Conservation (phyloP, 1,140 invertebrate species). For the Papilio machaon region DNA sequence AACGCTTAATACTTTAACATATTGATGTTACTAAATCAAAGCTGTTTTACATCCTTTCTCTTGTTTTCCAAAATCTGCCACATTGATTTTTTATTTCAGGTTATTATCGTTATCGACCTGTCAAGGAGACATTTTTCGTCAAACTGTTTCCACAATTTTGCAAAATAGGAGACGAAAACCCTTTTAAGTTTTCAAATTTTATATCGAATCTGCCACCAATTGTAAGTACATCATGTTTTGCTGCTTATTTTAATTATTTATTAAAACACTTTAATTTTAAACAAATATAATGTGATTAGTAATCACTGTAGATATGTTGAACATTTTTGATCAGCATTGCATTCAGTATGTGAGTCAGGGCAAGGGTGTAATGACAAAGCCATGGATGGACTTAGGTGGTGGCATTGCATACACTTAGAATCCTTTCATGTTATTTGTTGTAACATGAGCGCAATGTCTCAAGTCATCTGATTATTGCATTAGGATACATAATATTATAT, state of each 20-base stretch:
- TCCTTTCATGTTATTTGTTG: background rate
- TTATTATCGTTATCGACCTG: slow-evolving; percentile 81
- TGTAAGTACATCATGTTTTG: slow-evolving; percentile 62
- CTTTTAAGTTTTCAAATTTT: slow-evolving; percentile 81
- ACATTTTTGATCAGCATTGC: no score
- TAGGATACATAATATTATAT: background rate
- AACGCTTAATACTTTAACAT: background rate
- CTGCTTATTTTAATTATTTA: background rate
- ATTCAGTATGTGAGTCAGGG: no score
- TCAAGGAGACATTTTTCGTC: slow-evolving; percentile 79
- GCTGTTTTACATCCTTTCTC: slow-evolving; percentile 35
- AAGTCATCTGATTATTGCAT: background rate
- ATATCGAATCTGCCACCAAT: slow-evolving; percentile 81
- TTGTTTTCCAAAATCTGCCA: slow-evolving; percentile 51
- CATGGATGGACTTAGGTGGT: no score
- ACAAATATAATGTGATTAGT: no score
- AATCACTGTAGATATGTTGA: no score
- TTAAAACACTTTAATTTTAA: no score
- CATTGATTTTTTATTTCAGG: slow-evolving; percentile 82
- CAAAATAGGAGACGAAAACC: slow-evolving; percentile 82
- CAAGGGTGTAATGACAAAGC: no score
- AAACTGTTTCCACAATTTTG: slow-evolving; percentile 75
- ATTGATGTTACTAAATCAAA: slow-evolving; percentile 14
- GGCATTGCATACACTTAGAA: no score
- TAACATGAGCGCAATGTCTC: background rate